phyloP scores from a whole-genome alignment of 2,113 vertebrate genomes.

The Microtus pennsylvanicus region DNA sequence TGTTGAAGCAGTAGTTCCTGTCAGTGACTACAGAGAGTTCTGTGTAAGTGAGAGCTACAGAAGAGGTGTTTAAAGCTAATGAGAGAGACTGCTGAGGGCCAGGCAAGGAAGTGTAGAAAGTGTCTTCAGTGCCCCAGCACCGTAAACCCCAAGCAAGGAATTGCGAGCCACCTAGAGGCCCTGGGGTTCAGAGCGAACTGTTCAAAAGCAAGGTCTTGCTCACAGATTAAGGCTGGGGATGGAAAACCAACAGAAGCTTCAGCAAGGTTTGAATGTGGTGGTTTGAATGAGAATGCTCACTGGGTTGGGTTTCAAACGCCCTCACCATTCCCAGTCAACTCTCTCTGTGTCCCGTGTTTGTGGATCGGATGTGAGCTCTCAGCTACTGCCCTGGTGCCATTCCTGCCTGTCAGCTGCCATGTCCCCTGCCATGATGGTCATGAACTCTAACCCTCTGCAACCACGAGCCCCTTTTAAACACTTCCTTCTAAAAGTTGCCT shows the following conservation, averaged over 20 bases:
- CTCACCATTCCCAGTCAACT: background rate
- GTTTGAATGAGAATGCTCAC: background rate
- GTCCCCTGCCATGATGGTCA: background rate
- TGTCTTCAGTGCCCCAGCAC: background rate
- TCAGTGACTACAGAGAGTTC: background rate
- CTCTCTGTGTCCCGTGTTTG: background rate
- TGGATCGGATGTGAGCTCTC: background rate
- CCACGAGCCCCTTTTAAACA: background rate
- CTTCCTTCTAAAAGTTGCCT: background rate
- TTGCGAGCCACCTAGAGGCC: background rate
- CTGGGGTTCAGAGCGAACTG: background rate
- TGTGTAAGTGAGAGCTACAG: background rate
- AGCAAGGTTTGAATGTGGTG: background rate
- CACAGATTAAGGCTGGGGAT: background rate
- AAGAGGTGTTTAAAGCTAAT: background rate
- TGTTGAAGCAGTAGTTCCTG: background rate
- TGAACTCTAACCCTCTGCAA: background rate
- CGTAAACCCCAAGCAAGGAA: background rate
- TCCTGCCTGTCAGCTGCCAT: background rate
- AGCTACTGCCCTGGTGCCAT: background rate
- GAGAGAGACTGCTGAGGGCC: background rate
- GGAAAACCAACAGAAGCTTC: background rate
- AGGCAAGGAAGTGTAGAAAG: background rate
- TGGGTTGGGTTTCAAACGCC: background rate
- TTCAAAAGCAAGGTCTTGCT: background rate